Conservation (phyloP, 2,797 vertebrate genomes). For the Myripristis jacobus region DNA sequence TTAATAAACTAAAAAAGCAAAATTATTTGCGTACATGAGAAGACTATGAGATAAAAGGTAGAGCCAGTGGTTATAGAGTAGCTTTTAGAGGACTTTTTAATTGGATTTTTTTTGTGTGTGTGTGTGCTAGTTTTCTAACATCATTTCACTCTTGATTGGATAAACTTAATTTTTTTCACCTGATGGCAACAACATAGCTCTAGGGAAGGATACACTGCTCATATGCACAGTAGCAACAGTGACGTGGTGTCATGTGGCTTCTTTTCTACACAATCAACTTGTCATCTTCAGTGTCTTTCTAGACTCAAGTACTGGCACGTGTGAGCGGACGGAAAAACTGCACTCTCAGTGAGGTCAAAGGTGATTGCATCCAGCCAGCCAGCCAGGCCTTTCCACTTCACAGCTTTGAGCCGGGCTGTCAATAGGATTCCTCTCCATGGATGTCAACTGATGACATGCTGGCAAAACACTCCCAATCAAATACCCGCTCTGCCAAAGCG, state of each 20-base stretch:
- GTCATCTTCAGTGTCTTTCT: neutral
- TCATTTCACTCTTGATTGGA: too few relatives aligned
- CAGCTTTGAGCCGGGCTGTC: neutral
- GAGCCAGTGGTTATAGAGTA: too few relatives aligned
- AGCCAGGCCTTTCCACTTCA: neutral
- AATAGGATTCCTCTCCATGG: conserved; percentile 9
- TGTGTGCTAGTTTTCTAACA: too few relatives aligned
- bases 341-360: conserved; percentile 7
- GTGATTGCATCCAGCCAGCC: neutral
- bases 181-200: too few relatives aligned
- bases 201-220: neutral
- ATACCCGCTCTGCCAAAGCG: neutral
- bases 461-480: conserved; percentile 25
- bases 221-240: neutral
- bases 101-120: too few relatives aligned
- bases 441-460: conserved; percentile 4
- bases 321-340: conserved; percentile 4
- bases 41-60: too few relatives aligned
- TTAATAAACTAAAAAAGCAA: too few relatives aligned
- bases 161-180: too few relatives aligned
- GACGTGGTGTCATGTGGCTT: neutral
- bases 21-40: too few relatives aligned
- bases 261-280: conserved; percentile 1
- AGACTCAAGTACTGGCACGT: neutral
- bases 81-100: too few relatives aligned